Evolutionary conservation across 2,888 invertebrate genomes (phyloP).

Genomic region (Mesochorus sp.): DNA sequence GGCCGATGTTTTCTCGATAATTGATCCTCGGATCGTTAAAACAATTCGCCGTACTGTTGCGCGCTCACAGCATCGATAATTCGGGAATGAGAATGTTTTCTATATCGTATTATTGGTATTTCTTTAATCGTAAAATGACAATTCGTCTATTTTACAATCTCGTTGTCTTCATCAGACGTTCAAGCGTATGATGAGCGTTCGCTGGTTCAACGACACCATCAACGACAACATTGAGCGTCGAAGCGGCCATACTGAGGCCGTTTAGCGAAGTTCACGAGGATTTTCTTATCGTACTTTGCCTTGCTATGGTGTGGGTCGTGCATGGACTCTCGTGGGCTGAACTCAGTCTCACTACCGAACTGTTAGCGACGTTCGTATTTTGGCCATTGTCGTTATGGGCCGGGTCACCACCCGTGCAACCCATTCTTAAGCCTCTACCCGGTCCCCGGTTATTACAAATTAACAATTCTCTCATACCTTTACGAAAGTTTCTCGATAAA

Average conservation of each 20-base stretch:
- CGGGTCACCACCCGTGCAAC: constrained; percentile 66
- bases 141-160: constrained; percentile 21
- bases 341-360: constrained; percentile 71
- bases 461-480: constrained; percentile 92
- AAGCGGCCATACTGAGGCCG: constrained; percentile 56
- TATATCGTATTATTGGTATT: background rate
- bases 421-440: constrained; percentile 73
- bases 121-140: background rate
- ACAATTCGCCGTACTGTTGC: background rate
- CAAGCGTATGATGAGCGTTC: background rate
- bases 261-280: constrained; percentile 59
- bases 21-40: background rate
- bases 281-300: constrained; percentile 65
- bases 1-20: background rate
- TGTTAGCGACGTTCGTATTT: constrained; percentile 66
- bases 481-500: constrained; percentile 90
- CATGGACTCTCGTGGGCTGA: constrained; percentile 71
- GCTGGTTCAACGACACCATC: constrained; percentile 24
- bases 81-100: constrained; percentile 16
- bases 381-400: constrained; percentile 69
- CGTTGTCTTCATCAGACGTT: constrained; percentile 19
- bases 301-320: constrained; percentile 66
- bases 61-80: background rate
- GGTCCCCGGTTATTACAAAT: constrained; percentile 83
- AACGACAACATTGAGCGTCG: constrained; percentile 40